Evolutionary conservation across 2,888 invertebrate genomes (phyloP), one percentile per base, ranked within the genome.

Genomic region (Cephus nigrinus): DNA sequence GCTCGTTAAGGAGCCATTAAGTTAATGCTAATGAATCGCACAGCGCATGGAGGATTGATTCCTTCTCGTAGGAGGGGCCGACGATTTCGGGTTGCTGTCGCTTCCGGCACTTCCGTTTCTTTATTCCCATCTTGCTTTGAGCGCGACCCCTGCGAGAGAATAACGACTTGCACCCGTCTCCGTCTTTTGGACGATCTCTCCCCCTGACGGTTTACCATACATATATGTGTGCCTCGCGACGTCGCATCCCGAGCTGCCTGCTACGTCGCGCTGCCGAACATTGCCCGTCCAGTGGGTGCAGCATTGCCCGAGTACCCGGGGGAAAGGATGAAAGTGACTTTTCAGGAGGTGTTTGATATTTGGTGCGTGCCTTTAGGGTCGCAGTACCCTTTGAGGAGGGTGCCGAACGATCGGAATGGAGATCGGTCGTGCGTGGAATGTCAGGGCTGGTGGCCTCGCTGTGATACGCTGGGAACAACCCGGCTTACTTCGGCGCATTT

Each of bases 1-100:
- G 81, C 80, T 86, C 87, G 84, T 86, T 86, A 85, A 78, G 81
- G 80, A 82, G 83, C 84, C 86, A 85, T 87, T 86, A 87, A 86
- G 84, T 82, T 79, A 76, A 78, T 81, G 84, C 83, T 86, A 87
- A 87, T 87, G 86, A 87, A 87, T 78, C 85, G 83, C 84, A 82
- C 23, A 55, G 55, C 55, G 82, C 75, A 77, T 77, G 81, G 77
- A 80, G 82, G 82, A 86, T 83, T 84, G 85, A 86, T 83, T 82
- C 75, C 75, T 73, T 75, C 77, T 76, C 75, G n/a, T 72, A 11
- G 32, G 3, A 36, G 74, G 55, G 23, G 9, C 55, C 55, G 55
- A 23, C 23, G 55, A 55, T 55, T 55, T 55, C 55, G 55, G 55
- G 23, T 23, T 55, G 55, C 55, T 55, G 55, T 55, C 55, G 55